A percentile compares a stretch with the other conserved stretches of the same genome.
Evolutionary conservation across 1,140 invertebrate genomes (phyloP).

Genomic region (Coptotermes formosanus): DNA sequence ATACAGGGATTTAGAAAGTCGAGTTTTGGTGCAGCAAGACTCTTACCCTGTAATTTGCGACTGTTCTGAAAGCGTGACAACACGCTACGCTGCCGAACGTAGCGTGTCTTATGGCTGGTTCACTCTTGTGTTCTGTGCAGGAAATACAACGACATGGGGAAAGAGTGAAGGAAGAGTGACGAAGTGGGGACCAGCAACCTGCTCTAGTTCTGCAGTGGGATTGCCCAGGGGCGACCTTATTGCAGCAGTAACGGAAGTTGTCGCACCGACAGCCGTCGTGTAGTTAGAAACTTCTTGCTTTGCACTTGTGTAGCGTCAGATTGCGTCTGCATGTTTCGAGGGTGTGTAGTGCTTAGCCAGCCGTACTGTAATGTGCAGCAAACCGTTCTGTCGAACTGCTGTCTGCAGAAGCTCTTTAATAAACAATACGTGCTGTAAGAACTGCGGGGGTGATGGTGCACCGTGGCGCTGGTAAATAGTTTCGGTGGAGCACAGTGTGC

Average conservation of each 20-base stretch:
- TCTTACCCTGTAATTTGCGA: too few relatives aligned
- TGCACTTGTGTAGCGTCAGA: too few relatives aligned
- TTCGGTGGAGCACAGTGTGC: too few relatives aligned
- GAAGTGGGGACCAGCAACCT: background rate
- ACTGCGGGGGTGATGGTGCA: too few relatives aligned
- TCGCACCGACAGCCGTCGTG: too few relatives aligned
- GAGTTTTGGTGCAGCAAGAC: too few relatives aligned
- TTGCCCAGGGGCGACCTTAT: background rate
- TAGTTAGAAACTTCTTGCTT: too few relatives aligned
- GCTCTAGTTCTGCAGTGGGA: background rate
- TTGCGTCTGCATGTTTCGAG: background rate
- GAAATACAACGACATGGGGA: background rate
- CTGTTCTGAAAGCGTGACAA: background rate
- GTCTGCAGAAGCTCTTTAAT: background rate
- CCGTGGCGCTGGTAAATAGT: too few relatives aligned
- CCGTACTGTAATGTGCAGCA: background rate
- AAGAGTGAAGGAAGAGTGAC: background rate
- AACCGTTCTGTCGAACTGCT: background rate
- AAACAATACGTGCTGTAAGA: background rate
- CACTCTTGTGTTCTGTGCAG: background rate
- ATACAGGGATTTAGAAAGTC: too few relatives aligned
- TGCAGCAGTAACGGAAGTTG: background rate
- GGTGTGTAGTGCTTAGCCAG: background rate
- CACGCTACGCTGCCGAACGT: background rate
- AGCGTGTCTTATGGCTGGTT: background rate